Evolutionary conservation across 2,113 vertebrate species (phyloP).

Genomic region (Patagioenas fasciata): DNA sequence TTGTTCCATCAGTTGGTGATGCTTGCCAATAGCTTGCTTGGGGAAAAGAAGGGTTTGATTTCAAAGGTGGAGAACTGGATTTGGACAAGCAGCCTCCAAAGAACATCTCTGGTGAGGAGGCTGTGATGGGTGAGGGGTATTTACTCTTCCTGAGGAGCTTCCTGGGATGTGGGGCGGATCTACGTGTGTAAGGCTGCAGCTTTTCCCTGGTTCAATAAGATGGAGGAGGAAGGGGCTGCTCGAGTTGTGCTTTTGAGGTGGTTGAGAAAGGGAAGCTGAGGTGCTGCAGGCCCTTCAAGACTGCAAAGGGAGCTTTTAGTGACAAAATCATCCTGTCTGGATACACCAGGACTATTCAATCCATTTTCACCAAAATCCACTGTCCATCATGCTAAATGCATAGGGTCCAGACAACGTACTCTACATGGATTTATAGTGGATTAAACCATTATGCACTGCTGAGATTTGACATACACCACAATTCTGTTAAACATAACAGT

Average conservation of each 20-base stretch:
- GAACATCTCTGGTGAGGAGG: background rate
- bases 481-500: accelerated
- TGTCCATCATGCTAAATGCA: background rate
- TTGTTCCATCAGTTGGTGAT: background rate
- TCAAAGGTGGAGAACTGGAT: background rate
- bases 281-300: background rate
- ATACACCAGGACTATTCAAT: background rate
- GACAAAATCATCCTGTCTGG: background rate
- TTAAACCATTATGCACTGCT: background rate
- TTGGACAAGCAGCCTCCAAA: background rate
- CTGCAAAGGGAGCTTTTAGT: background rate
- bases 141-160: background rate
- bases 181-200: background rate
- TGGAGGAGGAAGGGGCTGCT: background rate
- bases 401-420: background rate
- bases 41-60: background rate
- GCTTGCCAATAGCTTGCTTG: background rate
- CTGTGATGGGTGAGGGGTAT: background rate
- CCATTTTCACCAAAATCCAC: background rate
- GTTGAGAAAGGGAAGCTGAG: background rate
- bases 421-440: background rate
- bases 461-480: accelerated
- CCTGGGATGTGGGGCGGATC: background rate
- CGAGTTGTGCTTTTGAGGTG: background rate
- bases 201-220: background rate